Evolutionary conservation across 2,113 vertebrate species (phyloP).

Genomic region (Rostratula benghalensis): DNA sequence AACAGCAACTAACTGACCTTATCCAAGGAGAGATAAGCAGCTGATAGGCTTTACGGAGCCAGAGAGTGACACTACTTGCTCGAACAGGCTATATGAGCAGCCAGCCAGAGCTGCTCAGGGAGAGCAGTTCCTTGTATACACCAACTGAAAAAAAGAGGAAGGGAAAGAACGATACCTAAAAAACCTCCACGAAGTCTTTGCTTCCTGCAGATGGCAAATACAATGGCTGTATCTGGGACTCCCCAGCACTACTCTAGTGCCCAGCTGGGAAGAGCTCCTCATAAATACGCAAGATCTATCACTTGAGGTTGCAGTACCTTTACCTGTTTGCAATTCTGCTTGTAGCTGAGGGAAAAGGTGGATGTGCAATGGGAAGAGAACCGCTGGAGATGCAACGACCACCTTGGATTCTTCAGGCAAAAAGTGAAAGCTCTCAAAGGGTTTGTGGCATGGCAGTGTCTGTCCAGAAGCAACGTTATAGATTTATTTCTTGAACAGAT

Average conservation of each 20-base stretch:
- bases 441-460: rapidly evolving
- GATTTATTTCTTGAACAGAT: neutral
- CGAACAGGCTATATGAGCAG: neutral
- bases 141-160: neutral
- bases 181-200: too few relatives aligned
- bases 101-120: neutral
- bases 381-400: rapidly evolving
- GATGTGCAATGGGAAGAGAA: neutral
- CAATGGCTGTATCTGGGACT: neutral
- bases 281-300: neutral
- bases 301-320: neutral
- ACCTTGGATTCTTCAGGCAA: neutral
- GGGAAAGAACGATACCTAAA: neutral
- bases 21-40: neutral
- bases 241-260: neutral
- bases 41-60: neutral
- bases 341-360: neutral
- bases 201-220: neutral
- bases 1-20: neutral
- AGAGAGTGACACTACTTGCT: neutral
- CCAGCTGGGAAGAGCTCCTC: neutral
- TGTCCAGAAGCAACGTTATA: neutral
- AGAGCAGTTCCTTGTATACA: neutral
- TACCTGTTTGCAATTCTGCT: neutral
- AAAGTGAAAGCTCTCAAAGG: neutral